Base-by-base conservation (phyloP, 2,888 invertebrate genomes). In the Andrena chrysosceles region DNA sequence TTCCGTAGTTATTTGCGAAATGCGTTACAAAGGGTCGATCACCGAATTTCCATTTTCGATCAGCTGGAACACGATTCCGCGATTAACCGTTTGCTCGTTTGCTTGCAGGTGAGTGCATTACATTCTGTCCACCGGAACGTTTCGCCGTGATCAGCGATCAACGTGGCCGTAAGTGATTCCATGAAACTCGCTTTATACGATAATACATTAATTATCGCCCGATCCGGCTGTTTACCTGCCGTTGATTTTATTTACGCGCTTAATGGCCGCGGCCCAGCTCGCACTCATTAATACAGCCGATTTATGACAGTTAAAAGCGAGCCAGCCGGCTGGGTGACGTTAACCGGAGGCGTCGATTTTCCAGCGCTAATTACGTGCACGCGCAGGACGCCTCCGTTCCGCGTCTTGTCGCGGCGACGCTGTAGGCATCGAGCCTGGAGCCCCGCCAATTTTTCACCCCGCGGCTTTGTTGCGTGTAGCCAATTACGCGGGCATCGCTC, bases 401-500 rank as follows among this genome's bases (percentile, higher is more conserved):
- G 33, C 31, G 42, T 81, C 78, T 87, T 71, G 64, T 78, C 82
- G 52, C 54, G 54, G 66, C 63, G 67, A 64, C 71, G 23, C 54
- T 23, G 59, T 52, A 66, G 67, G 80, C 62, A 70, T 68, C 68
- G 73, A 59, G 42, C 59, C 63, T 87, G 85, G 85, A 84, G 73
- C 35, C 48, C 31, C 75, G 85, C 87, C 87, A 87, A 81, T 87
- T 81, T 85, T 85, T 84, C 72, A 16, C 8, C 68, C 16, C 16
- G 4, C 33, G 35, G 77, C 85, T 75, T 78, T 77, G 84, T 86
- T 84, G 86, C 85, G 77, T 66, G 84, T 48, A 72, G 70, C 42
- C 77, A 87, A 86, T 87, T 87, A 84, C 77, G 69, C 72, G 70
- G 67, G 81, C 85, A 59, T 63, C 48, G 29, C 71, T 5, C 71